These are phyloP conservation scores for Dryocosmus kuriphilus DNA, from an alignment of 2,888 invertebrate genomes.

Conservation along the genomic window DNA sequence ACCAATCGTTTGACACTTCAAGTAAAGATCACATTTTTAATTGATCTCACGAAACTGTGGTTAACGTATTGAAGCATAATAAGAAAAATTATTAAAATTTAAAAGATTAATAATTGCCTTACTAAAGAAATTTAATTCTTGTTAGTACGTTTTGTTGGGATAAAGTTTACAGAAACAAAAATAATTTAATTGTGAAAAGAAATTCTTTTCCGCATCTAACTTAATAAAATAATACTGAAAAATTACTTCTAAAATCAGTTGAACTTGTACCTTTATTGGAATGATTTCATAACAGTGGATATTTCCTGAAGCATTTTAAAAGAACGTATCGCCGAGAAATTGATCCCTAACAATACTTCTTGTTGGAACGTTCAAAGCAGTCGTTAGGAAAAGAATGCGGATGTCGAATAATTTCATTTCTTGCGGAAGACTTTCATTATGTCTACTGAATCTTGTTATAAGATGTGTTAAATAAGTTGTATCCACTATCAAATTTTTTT, in stretches of 20 bases:
- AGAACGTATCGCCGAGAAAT: slow-evolving; percentile 84
- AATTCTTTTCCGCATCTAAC: not conserved
- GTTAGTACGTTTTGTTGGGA: too few species aligned
- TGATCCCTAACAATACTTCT: slow-evolving; percentile 83
- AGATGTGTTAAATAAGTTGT: slow-evolving; percentile 79
- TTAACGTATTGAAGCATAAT: not conserved
- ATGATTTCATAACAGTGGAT: slow-evolving; percentile 63
- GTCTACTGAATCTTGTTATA: slow-evolving; percentile 84
- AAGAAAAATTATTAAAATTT: not conserved
- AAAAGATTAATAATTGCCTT: not conserved
- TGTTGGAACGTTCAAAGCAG: slow-evolving; percentile 87
- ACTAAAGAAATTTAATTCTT: too few species aligned
- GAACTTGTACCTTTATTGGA: slow-evolving; percentile 32
- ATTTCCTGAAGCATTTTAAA: slow-evolving; percentile 84
- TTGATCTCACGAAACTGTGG: not conserved
- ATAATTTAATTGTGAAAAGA: not conserved
- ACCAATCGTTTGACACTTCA: not conserved
- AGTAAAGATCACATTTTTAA: not conserved
- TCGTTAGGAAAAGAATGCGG: slow-evolving; percentile 92
- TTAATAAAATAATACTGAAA: not conserved
- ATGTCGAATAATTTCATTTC: slow-evolving; percentile 92
- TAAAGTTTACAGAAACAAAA: too few species aligned
- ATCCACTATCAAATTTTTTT: slow-evolving; percentile 78
- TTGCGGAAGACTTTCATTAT: slow-evolving; percentile 81
- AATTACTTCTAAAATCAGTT: not conserved